Evolutionary conservation across 1,140 invertebrate species (phyloP).

Genomic region (Ceratina calcarata): DNA sequence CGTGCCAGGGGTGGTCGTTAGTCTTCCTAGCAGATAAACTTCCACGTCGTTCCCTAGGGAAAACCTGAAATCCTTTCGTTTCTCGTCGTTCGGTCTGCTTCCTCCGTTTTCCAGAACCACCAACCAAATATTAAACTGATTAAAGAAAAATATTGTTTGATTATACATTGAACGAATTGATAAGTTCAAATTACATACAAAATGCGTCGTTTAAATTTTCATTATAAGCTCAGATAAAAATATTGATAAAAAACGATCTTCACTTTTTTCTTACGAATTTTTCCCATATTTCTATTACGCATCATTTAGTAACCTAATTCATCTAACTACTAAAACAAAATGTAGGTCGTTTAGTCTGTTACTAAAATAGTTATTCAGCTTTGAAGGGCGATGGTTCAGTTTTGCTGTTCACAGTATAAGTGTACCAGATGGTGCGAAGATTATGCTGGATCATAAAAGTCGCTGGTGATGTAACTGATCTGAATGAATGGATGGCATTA

Average conservation of each 20-base stretch:
- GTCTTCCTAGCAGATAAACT: conserved; percentile 15
- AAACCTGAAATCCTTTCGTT: background rate
- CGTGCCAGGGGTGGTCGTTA: conserved; percentile 38
- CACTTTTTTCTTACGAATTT: too few species aligned
- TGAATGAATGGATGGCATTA: background rate
- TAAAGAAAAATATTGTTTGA: too few species aligned
- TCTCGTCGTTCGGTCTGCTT: background rate
- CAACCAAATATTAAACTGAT: too few species aligned
- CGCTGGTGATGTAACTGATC: background rate
- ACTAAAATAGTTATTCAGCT: background rate
- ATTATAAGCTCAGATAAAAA: too few species aligned
- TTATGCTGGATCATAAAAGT: background rate
- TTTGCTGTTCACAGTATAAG: background rate
- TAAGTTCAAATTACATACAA: too few species aligned
- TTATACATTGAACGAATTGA: too few species aligned
- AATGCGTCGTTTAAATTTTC: too few species aligned
- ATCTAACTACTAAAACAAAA: too few species aligned
- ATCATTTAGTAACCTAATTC: too few species aligned
- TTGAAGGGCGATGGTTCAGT: background rate
- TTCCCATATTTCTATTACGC: too few species aligned
- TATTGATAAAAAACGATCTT: too few species aligned
- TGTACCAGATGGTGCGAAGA: background rate
- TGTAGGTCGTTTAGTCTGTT: too few species aligned
- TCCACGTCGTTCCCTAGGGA: background rate
- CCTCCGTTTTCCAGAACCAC: background rate